Evolutionary conservation across 2,797 vertebrate species (phyloP), one percentile per base, ranked within the genome.

Genomic region (Acanthurus tractus): DNA sequence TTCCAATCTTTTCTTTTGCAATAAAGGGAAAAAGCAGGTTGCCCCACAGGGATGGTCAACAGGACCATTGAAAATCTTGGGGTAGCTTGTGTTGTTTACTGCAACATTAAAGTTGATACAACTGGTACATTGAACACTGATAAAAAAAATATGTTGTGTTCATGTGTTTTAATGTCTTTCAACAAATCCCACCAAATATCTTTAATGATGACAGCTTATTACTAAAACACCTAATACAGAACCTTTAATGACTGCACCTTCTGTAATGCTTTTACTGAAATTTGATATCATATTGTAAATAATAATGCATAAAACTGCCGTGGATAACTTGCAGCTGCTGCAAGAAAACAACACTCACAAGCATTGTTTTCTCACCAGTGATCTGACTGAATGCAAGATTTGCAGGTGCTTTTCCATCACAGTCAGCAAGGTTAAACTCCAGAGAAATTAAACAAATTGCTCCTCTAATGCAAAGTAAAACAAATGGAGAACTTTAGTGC

Each of bases 381-480:
- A 90, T 90, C 72, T 83, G 86, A 86, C 76, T 73, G 89, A 86
- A 85, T 76, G 79, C 81, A 84, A 83, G 81, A 87, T 89, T 90
- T 88, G 90, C 94, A 94, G 93, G 92, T 94, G 91, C 88, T 89
- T 93, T 94, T 92, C 91, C 92, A 90, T 93, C 92, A 92, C 91
- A 94, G 94, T 95, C 94, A 95, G 93, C 93, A 94, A 95, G 92
- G 93, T 95, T 95, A 95, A 95, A 95, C 95, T 95, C 95, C 88
- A 92, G 95, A 95, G 95, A 95, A 96, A 96, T 96, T 94, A 96
- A 95, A 95, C 94, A 96, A 96, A 96, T 95, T 95, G 93, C 90
- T 93, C 93, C 92, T 95, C 93, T 94, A 94, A 95, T 94, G 91
- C 93, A 68, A 91, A 94, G 92, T 95, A 94, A 96, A 96, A 94